Conservation (phyloP, 2,113 vertebrate species). For the rat (Rattus norvegicus) region DNA sequence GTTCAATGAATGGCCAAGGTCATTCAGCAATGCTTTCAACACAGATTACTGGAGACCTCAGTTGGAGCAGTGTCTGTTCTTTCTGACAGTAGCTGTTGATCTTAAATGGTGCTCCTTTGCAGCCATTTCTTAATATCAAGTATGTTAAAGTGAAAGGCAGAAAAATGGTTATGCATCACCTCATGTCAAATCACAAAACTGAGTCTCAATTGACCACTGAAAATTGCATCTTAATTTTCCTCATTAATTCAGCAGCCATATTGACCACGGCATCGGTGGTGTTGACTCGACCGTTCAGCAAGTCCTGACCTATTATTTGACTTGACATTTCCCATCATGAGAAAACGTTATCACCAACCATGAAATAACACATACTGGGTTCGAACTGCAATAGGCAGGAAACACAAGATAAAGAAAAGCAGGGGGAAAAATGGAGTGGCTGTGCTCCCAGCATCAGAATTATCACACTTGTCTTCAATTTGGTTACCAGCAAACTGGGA, state of each 20-base stretch:
- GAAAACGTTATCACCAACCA: neutral
- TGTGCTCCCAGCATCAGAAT: neutral
- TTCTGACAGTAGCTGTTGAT: conserved; percentile 10
- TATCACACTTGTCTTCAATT: neutral
- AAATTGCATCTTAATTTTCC: conserved; percentile 47
- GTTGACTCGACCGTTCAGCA: neutral
- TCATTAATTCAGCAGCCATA: conserved; percentile 21
- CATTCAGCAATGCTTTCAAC: neutral
- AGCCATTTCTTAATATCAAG: conserved; percentile 34
- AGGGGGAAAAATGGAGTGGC: neutral
- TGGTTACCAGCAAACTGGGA: neutral
- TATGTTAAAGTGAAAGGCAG: neutral
- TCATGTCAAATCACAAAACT: neutral
- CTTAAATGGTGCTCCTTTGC: neutral
- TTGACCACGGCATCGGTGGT: neutral
- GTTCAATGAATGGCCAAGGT: neutral
- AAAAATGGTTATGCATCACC: conserved; percentile 2
- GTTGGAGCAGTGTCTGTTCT: neutral
- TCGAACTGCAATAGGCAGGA: neutral
- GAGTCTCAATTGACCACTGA: neutral
- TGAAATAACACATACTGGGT: neutral
- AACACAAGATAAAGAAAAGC: neutral
- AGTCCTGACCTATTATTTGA: neutral
- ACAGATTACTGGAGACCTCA: neutral
- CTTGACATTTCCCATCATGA: neutral